Conservation (phyloP, 2,888 invertebrate species). For the Reticulitermes lucifugus region DNA sequence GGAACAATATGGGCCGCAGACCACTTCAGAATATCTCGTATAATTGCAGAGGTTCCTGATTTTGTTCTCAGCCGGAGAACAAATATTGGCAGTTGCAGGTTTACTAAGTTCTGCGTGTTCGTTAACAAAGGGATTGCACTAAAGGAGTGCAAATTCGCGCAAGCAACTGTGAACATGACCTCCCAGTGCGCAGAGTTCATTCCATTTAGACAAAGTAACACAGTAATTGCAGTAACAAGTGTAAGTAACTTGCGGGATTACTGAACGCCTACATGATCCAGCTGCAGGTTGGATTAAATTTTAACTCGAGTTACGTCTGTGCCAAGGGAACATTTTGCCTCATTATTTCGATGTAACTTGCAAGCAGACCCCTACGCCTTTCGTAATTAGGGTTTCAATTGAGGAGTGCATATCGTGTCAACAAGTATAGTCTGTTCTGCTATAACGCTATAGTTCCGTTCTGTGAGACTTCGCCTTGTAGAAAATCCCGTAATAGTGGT, state of each 20-base stretch:
- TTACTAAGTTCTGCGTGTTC: not conserved
- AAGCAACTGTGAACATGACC: not conserved
- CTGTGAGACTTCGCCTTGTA: too few species aligned
- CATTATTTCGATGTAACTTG: slow-evolving; percentile 22
- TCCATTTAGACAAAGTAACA: not conserved
- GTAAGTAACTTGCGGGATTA: slow-evolving; percentile 28
- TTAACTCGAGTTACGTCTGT: slow-evolving; percentile 16
- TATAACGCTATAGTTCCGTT: too few species aligned
- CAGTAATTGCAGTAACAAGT: not conserved
- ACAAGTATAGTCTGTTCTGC: not conserved
- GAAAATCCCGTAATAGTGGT: too few species aligned
- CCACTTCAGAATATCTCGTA: too few species aligned
- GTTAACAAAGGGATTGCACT: not conserved
- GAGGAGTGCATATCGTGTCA: not conserved
- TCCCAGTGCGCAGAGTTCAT: not conserved
- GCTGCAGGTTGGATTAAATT: slow-evolving; percentile 31
- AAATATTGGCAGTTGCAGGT: too few species aligned
- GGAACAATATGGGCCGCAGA: not conserved
- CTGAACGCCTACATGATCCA: slow-evolving; percentile 13
- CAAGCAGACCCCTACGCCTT: not conserved
- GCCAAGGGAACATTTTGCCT: slow-evolving; percentile 34
- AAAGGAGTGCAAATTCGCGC: not conserved
- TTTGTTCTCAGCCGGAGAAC: too few species aligned
- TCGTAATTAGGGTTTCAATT: not conserved
- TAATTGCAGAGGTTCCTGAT: too few species aligned